These are phyloP conservation scores for Paramormyrops kingsleyae DNA, from an alignment of 2,113 vertebrate genomes.

Conservation along the genomic window DNA sequence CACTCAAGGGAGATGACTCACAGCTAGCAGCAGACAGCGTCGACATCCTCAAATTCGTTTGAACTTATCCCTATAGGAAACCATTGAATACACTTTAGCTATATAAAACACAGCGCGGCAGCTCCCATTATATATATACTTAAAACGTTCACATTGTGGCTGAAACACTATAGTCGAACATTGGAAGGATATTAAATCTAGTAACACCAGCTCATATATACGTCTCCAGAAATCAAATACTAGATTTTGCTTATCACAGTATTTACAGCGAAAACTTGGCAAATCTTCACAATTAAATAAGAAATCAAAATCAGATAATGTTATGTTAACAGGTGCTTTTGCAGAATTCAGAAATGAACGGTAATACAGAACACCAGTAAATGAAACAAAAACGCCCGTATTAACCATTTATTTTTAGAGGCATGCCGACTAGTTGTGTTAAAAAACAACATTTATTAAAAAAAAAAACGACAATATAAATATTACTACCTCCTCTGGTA, in stretches of 20 bases:
- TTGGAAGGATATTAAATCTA: background rate
- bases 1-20: constrained; percentile 38
- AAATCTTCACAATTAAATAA: background rate
- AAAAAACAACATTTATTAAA: background rate
- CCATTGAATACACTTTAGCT: background rate
- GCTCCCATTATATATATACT: background rate
- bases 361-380: background rate
- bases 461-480: background rate
- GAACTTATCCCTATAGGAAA: background rate
- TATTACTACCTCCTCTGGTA: background rate
- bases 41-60: constrained; percentile 53
- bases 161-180: background rate
- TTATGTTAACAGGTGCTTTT: background rate
- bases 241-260: background rate
- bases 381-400: background rate
- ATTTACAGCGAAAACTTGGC: background rate
- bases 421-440: background rate
- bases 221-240: background rate
- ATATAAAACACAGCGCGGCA: background rate
- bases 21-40: constrained; percentile 63
- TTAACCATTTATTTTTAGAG: background rate
- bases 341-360: background rate
- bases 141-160: background rate
- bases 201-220: background rate
- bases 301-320: background rate